Evolutionary conservation across 2,113 vertebrate genomes (phyloP), one percentile per base, ranked within the genome.

Genomic region (Pseudonaja textilis): DNA sequence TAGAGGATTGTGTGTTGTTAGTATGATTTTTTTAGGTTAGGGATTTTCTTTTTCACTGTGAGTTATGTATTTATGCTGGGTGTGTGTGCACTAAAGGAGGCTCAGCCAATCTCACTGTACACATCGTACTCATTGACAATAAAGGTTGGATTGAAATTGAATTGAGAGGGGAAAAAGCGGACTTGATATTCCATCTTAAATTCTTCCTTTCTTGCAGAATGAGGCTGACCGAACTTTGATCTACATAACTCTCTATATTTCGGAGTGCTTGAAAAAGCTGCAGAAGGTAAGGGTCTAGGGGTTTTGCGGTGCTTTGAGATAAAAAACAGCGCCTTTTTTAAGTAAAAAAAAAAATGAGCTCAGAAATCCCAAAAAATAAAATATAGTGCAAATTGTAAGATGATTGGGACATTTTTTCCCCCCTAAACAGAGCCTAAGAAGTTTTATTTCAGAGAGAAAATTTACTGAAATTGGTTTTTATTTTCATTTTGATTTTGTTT

Each of bases 161-260:
- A 50, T 50, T 50, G 74, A 81, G 69, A 20, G 69, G n/a, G 2
- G 2, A 9, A 20, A 39, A 81, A 20, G 1, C n/a, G 20, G 6
- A 6, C 26, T 64, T 64, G 26, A 12, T 12, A 20, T 20, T 81
- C 69, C 16, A 8, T 81, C 34, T 22, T 1, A 1, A 52, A 39
- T 25, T 39, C 39, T 93, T 92, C 96, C 91, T 20, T 64, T 94
- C 12, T 95, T 97, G 81, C 96, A 99, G 99, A 99, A 99, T 0
- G 99, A 99, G 97, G 99, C 99, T 0, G 99, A 99, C 96, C 98
- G 99, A 96, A 99, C 99, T 0, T 97, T 99, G 96, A 99, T 99
- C 96, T 99, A 99, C 39, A 94, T 99, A 94, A 99, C 99, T 6
- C 98, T 99, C 59, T 99, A 99, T 97, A 99, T 99, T 96, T 99